These are phyloP conservation scores for Thalassarche chlororhynchos DNA, from an alignment of 2,113 vertebrate genomes.

Conservation along the genomic window DNA sequence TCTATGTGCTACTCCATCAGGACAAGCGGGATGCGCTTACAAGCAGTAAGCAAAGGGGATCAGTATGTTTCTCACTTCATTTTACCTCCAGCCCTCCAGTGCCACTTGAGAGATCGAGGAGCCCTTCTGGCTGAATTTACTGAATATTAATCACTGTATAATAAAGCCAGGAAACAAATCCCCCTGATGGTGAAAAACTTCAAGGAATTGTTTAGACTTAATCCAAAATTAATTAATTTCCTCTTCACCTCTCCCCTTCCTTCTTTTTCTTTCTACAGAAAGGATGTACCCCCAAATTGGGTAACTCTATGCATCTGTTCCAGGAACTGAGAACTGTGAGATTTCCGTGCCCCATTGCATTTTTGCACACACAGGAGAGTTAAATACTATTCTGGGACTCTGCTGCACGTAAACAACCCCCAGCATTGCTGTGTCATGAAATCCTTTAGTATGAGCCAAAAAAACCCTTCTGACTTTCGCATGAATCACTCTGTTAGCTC, in stretches of 20 bases:
- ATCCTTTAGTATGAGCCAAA: not conserved
- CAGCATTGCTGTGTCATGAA: not conserved
- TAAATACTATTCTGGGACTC: not conserved
- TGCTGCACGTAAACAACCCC: not conserved
- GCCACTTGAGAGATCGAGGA: not conserved
- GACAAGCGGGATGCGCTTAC: not conserved
- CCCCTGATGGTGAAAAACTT: not conserved
- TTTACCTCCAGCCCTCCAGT: not conserved
- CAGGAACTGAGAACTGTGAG: not conserved
- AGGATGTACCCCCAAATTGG: not conserved
- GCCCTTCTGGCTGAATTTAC: not conserved
- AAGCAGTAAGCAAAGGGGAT: not conserved
- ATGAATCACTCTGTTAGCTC: not conserved
- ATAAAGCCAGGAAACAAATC: not conserved
- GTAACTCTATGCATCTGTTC: not conserved
- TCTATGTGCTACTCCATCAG: not conserved
- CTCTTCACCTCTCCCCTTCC: not conserved
- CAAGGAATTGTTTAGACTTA: not conserved
- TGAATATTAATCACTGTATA: not conserved
- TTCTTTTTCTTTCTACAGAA: not conserved
- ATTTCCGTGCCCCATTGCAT: not conserved
- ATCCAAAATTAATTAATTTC: not conserved
- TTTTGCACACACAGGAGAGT: not conserved
- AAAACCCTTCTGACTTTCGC: not conserved
- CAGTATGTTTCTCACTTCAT: not conserved